Conservation (phyloP, 2,888 invertebrate genomes). For the Bhutanitis thaidina region DNA sequence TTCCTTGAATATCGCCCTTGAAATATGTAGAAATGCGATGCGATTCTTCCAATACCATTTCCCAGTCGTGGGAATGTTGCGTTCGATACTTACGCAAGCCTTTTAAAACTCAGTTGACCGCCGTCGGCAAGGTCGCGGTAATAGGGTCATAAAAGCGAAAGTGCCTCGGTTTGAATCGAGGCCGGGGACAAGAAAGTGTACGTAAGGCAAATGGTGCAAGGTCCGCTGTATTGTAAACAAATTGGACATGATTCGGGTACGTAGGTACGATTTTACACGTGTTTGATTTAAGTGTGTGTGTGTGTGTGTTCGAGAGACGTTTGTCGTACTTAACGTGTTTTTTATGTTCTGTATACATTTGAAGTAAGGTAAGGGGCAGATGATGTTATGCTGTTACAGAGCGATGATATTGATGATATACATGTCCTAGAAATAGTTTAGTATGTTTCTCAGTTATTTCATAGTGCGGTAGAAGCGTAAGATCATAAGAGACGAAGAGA, state of each 20-base stretch:
- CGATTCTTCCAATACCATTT: neutral
- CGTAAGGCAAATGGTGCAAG: conserved; percentile 21
- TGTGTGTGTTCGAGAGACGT: neutral
- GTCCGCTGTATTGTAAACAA: conserved; percentile 19
- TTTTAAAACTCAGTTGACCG: conserved; percentile 14
- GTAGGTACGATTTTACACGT: neutral
- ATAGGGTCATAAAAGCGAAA: conserved; percentile 35
- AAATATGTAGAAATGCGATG: too few species aligned
- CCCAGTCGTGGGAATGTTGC: neutral
- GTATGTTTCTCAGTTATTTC: too few species aligned
- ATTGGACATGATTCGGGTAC: conserved; percentile 8
- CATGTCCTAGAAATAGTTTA: too few species aligned
- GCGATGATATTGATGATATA: too few species aligned
- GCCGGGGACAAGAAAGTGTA: conserved; percentile 30
- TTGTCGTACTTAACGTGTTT: too few species aligned
- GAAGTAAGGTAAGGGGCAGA: too few species aligned
- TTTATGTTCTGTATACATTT: too few species aligned
- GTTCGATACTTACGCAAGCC: conserved; percentile 9
- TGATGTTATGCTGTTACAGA: too few species aligned
- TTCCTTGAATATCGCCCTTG: too few species aligned
- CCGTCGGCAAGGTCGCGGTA: conserved; percentile 29
- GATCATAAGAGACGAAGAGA: too few species aligned
- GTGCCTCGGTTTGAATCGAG: conserved; percentile 29
- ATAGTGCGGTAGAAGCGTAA: too few species aligned
- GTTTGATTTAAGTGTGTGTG: neutral